These are phyloP conservation scores for Trachelus tabidus DNA, from an alignment of 2,888 invertebrate genomes.

Conservation along the genomic window DNA sequence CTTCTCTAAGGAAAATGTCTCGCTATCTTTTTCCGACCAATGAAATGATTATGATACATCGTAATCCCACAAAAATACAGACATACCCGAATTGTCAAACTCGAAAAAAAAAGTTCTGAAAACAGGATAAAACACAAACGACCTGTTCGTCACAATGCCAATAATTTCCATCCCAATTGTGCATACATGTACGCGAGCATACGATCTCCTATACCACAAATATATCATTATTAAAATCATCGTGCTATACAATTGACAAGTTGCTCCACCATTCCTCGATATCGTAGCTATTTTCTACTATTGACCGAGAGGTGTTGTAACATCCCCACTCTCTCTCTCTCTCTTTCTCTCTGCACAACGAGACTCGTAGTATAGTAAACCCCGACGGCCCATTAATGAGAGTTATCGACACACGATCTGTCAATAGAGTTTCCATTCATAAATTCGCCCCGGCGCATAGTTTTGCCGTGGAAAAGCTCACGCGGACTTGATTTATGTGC, in stretches of 20 bases:
- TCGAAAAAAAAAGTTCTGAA: slow-evolving; percentile 6
- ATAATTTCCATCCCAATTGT: not conserved
- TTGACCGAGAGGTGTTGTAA: slow-evolving; percentile 2
- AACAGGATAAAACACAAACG: not conserved
- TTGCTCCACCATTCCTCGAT: not conserved
- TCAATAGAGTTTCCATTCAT: slow-evolving; percentile 57
- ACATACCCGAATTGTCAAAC: not conserved
- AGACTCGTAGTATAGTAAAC: slow-evolving; percentile 17
- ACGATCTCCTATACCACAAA: not conserved
- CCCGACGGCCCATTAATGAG: slow-evolving; percentile 47
- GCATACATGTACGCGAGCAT: not conserved
- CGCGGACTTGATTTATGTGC: slow-evolving; percentile 34
- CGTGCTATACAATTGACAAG: not conserved
- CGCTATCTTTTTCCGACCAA: not conserved
- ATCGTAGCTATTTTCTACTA: not conserved
- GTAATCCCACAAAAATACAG: not conserved
- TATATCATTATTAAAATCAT: not conserved
- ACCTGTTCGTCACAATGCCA: not conserved
- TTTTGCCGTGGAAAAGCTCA: slow-evolving; percentile 48
- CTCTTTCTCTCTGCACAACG: not conserved
- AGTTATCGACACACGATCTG: slow-evolving; percentile 54
- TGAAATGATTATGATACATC: not conserved
- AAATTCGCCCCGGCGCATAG: slow-evolving; percentile 48
- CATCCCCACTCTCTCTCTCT: not conserved
- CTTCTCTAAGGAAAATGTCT: not conserved